phyloP scores from a whole-genome alignment of 2,113 vertebrate species.

The Leptocoma aspasia region DNA sequence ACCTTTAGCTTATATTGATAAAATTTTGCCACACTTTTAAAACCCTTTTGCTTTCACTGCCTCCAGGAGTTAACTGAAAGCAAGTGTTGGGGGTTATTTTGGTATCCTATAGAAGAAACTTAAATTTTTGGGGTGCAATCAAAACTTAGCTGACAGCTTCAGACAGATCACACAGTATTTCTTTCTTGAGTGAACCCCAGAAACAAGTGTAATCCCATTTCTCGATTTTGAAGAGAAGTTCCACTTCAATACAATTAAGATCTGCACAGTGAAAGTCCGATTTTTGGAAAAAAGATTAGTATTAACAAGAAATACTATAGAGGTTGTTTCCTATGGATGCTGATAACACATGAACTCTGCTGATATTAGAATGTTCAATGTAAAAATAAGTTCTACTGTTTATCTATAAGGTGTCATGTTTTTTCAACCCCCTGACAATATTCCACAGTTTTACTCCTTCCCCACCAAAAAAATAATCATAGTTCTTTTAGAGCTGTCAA shows the following conservation, averaged over 20 bases:
- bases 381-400: background rate
- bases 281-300: background rate
- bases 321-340: background rate
- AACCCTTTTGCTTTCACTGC: background rate
- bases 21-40: background rate
- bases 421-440: background rate
- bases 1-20: background rate
- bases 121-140: background rate
- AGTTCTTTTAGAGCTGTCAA: background rate
- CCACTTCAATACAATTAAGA: background rate
- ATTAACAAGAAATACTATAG: background rate
- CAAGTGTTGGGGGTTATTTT: background rate
- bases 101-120: background rate
- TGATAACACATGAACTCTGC: background rate
- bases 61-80: background rate
- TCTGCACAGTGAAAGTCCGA: rapidly evolving
- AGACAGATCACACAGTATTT: background rate
- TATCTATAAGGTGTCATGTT: background rate
- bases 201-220: background rate
- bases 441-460: background rate
- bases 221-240: background rate
- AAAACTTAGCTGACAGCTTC: background rate
- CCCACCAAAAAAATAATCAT: background rate
- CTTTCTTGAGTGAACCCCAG: background rate
- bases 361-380: background rate